These are phyloP conservation scores for Pteronura brasiliensis DNA, from an alignment of 2,113 vertebrate species.

Conservation along the genomic window DNA sequence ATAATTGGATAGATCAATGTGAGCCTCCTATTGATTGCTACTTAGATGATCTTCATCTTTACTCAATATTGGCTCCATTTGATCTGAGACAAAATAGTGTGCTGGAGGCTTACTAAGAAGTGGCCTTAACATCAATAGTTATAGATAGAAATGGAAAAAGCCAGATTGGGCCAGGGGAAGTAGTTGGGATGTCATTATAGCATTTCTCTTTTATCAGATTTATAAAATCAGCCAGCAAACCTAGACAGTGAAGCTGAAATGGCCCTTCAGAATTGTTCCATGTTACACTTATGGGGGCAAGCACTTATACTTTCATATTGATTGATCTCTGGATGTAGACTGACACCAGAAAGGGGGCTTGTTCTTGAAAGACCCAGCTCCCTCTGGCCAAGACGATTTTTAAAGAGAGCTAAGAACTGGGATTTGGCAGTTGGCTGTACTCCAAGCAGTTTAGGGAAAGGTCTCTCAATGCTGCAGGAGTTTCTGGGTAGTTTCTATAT, in stretches of 20 bases:
- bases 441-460: neutral
- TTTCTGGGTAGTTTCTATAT: neutral
- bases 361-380: neutral
- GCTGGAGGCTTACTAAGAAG: neutral
- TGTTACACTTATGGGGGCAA: neutral
- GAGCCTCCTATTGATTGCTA: neutral
- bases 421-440: neutral
- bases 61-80: neutral
- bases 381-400: neutral
- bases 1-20: neutral
- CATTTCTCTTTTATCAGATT: too few species aligned
- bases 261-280: neutral
- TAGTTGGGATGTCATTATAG: neutral
- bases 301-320: neutral
- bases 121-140: neutral
- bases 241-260: neutral
- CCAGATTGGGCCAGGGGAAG: neutral
- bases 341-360: neutral
- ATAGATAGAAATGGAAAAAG: neutral
- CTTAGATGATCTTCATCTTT: slow-evolving; percentile 13
- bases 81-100: neutral
- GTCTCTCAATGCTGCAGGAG: neutral
- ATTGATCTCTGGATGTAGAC: neutral
- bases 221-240: neutral
- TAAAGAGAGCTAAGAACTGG: neutral